These are phyloP conservation scores for Crocallis elinguaria DNA, from an alignment of 2,888 invertebrate genomes.

Conservation along the genomic window DNA sequence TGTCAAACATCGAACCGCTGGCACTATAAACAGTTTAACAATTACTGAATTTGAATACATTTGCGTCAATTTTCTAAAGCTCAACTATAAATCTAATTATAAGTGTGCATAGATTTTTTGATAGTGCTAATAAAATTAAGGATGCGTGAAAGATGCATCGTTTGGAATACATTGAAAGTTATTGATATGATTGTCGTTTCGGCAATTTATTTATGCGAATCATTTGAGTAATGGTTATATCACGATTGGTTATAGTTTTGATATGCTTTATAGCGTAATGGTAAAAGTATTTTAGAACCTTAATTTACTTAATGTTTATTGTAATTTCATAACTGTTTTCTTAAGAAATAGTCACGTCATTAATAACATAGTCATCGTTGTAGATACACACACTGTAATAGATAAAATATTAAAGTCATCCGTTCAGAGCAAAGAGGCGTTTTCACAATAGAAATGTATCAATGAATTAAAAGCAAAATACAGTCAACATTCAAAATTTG, in stretches of 20 bases:
- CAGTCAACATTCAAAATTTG: constrained; percentile 4
- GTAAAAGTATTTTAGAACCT: neutral
- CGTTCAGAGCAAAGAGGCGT: too few relatives aligned
- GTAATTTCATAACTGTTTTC: neutral
- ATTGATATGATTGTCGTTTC: constrained; percentile 45
- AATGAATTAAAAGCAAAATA: too few relatives aligned
- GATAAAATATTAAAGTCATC: too few relatives aligned
- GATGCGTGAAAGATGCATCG: constrained; percentile 49
- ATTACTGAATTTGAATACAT: constrained; percentile 79
- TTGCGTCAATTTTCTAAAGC: constrained; percentile 72
- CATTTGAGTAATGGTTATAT: constrained; percentile 40
- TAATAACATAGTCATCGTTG: too few relatives aligned
- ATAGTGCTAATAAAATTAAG: constrained; percentile 63
- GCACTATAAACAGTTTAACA: constrained; percentile 72
- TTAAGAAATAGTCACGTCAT: neutral
- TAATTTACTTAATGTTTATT: neutral
- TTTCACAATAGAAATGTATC: too few relatives aligned
- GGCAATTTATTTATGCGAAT: constrained; percentile 41
- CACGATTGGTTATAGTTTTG: constrained; percentile 27
- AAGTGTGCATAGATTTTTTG: constrained; percentile 59
- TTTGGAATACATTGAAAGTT: constrained; percentile 51
- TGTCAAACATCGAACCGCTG: constrained; percentile 70
- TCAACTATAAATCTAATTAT: constrained; percentile 72
- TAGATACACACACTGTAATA: too few relatives aligned
- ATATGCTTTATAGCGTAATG: constrained; percentile 9